These are phyloP conservation scores for Thaumetopoea pityocampa DNA, from an alignment of 1,140 invertebrate genomes.

Conservation along the genomic window DNA sequence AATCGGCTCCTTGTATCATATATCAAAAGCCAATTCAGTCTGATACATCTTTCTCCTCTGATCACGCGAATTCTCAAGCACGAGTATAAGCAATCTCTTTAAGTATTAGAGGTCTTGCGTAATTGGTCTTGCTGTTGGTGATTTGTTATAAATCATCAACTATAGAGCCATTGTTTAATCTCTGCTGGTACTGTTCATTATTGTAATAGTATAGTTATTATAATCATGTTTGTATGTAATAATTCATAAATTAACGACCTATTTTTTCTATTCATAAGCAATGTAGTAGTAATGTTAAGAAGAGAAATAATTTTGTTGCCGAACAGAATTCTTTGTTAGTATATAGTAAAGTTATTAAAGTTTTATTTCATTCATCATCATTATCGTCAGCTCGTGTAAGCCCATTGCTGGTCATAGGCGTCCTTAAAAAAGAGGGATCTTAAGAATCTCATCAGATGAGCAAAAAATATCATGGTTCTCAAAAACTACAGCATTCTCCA, in stretches of 20 bases:
- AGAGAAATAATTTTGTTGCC: too few species aligned
- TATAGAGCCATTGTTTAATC: slow-evolving; percentile 41
- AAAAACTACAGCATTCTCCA: slow-evolving; percentile 8
- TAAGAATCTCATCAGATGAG: too few species aligned
- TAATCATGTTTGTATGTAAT: slow-evolving; percentile 11
- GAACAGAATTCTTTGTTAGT: too few species aligned
- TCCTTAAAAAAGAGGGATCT: too few species aligned
- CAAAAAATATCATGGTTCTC: too few species aligned
- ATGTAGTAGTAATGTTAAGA: too few species aligned
- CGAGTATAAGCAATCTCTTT: slow-evolving; percentile 11
- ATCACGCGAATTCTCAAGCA: background rate
- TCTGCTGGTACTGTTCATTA: slow-evolving; percentile 32
- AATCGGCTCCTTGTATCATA: slow-evolving; percentile 33
- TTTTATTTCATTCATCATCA: too few species aligned
- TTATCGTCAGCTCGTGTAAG: too few species aligned
- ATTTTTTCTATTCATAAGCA: too few species aligned
- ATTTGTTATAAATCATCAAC: slow-evolving; percentile 41
- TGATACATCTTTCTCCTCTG: slow-evolving; percentile 11
- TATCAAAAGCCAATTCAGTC: slow-evolving; percentile 20
- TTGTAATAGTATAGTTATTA: slow-evolving; percentile 30
- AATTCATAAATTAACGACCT: too few species aligned
- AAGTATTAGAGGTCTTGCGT: slow-evolving; percentile 27
- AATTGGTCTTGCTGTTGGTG: slow-evolving; percentile 32
- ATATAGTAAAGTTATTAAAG: too few species aligned
- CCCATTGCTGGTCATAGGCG: too few species aligned